Evolutionary conservation across 2,888 invertebrate genomes (phyloP).

Genomic region (Gibbula magus): DNA sequence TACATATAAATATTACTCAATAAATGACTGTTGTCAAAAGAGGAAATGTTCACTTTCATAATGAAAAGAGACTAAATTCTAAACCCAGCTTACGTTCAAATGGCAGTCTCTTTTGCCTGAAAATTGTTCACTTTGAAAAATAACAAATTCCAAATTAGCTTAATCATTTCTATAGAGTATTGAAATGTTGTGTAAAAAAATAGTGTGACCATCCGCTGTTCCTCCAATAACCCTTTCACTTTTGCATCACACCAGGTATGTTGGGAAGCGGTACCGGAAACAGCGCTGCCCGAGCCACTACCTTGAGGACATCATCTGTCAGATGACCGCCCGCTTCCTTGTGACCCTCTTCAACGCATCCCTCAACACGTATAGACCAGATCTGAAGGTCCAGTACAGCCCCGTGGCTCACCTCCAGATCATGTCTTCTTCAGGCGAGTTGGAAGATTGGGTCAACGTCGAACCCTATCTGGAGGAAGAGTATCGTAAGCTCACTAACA

Average conservation of each 20-base stretch:
- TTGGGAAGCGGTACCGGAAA: slow-evolving; percentile 40
- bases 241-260: slow-evolving; percentile 33
- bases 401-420: slow-evolving; percentile 35
- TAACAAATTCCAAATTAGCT: no score
- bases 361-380: slow-evolving; percentile 23
- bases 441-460: slow-evolving; percentile 41
- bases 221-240: no score
- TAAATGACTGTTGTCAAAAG: no score
- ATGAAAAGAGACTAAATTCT: no score
- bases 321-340: slow-evolving; percentile 39
- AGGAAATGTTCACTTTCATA: no score
- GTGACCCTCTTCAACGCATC: slow-evolving; percentile 43
- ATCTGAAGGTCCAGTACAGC: slow-evolving; percentile 33
- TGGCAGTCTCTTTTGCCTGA: no score
- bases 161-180: no score
- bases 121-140: no score
- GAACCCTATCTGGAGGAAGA: slow-evolving; percentile 40
- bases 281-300: slow-evolving; percentile 34
- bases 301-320: slow-evolving; percentile 38
- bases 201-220: no score
- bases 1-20: no score
- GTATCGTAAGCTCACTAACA: slow-evolving; percentile 39
- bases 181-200: no score
- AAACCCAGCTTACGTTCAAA: no score
- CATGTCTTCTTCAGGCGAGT: slow-evolving; percentile 26